A percentile compares a stretch with the other conserved stretches of the same genome.
Evolutionary conservation across 2,888 invertebrate species (phyloP).

Genomic region (Drosophila histrio): DNA sequence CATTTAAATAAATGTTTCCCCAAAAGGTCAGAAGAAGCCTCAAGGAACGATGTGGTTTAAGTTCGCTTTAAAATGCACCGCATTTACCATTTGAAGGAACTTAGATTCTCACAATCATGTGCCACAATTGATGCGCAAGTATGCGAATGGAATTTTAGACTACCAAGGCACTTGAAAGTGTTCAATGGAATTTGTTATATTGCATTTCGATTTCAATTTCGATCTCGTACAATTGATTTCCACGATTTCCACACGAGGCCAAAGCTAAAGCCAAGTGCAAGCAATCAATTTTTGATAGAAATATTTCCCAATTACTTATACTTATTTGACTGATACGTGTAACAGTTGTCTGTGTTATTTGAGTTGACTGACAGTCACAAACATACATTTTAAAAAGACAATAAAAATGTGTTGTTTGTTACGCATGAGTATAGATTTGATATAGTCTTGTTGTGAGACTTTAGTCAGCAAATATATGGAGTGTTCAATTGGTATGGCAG

Average conservation of each 20-base stretch:
- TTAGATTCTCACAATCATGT: neutral
- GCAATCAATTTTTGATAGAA: slow-evolving; percentile 16
- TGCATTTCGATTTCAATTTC: slow-evolving; percentile 37
- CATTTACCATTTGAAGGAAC: neutral
- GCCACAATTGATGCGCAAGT: slow-evolving; percentile 21
- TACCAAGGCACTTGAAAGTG: slow-evolving; percentile 29
- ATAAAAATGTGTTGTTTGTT: no score
- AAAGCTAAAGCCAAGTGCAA: neutral
- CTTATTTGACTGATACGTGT: neutral
- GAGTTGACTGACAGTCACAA: neutral
- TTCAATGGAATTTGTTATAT: slow-evolving; percentile 41
- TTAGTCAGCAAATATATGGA: no score
- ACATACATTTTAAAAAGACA: neutral
- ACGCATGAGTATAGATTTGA: no score
- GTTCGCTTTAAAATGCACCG: neutral
- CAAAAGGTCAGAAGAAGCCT: neutral
- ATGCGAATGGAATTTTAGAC: slow-evolving; percentile 7
- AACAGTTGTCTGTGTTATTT: neutral
- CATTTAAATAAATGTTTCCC: slow-evolving; percentile 22
- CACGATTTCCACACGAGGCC: slow-evolving; percentile 2
- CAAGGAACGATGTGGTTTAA: slow-evolving; percentile 1
- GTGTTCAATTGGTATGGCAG: no score
- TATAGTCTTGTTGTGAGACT: no score
- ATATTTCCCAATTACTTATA: slow-evolving; percentile 6
- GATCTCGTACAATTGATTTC: slow-evolving; percentile 28